A percentile compares a stretch with the other conserved stretches of the same genome.
phyloP scores from a whole-genome alignment of 2,797 vertebrate genomes.

The Galagoides demidoff region DNA sequence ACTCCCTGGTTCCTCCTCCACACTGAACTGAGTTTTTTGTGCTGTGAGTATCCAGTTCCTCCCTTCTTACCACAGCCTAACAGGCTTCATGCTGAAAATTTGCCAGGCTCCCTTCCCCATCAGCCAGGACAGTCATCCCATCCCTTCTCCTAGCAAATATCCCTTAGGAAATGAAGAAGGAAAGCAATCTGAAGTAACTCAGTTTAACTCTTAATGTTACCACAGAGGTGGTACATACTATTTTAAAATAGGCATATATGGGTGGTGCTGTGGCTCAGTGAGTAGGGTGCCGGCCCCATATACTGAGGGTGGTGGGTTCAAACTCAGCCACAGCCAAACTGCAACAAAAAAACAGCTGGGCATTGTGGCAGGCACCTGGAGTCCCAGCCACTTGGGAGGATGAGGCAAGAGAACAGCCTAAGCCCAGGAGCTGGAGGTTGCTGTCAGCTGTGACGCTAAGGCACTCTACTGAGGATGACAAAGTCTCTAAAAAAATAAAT shows the following conservation, averaged over 20 bases:
- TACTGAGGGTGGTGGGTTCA: no score
- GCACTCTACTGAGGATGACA: no score
- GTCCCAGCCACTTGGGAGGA: no score
- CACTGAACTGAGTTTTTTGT: not conserved
- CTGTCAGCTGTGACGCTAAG: no score
- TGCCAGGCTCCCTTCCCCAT: not conserved
- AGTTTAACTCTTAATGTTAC: not conserved
- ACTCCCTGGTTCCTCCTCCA: not conserved
- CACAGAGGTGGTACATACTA: not conserved
- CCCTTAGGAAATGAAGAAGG: not conserved
- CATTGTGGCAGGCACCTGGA: no score
- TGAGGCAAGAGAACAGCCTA: no score
- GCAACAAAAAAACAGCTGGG: no score
- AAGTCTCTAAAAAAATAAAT: no score
- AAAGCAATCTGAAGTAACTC: constrained; percentile 42
- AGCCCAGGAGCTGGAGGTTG: no score
- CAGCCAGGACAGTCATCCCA: not conserved
- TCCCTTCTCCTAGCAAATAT: not conserved
- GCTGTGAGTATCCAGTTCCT: not conserved
- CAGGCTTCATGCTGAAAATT: not conserved
- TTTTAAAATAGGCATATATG: not conserved
- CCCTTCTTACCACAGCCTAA: not conserved
- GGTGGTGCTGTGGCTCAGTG: no score
- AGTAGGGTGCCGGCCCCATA: no score
- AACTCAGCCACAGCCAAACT: no score